phyloP scores from a whole-genome alignment of 2,113 vertebrate species.

The Syrrhaptes paradoxus region DNA sequence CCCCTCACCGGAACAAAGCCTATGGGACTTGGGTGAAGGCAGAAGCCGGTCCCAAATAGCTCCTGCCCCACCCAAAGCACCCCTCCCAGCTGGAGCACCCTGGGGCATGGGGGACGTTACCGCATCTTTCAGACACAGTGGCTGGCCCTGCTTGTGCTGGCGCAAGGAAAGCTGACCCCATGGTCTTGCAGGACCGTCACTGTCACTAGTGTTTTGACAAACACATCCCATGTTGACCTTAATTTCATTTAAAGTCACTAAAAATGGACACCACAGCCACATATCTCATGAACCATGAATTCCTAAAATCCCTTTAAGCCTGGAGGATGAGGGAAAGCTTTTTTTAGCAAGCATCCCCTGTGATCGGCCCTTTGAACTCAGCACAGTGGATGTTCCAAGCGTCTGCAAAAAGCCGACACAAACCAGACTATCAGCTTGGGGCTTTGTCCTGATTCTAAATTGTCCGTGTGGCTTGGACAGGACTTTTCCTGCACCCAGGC shows the following conservation, averaged over 20 bases:
- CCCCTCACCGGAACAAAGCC: background rate
- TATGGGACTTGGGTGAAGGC: background rate
- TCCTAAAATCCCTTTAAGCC: conserved; percentile 52
- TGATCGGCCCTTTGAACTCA: conserved; percentile 28
- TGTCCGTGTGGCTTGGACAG: background rate
- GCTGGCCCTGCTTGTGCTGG: background rate
- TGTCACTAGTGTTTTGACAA: background rate
- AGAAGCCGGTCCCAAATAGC: background rate
- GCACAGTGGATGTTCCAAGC: background rate
- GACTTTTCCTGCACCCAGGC: background rate
- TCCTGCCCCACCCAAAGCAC: background rate
- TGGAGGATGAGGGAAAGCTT: conserved; percentile 39
- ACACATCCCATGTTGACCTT: conserved; percentile 11
- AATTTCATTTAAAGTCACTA: conserved; percentile 54
- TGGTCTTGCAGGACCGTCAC: background rate
- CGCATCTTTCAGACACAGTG: background rate
- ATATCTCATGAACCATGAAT: conserved; percentile 12
- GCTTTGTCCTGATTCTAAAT: background rate
- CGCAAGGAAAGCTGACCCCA: background rate
- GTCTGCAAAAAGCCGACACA: background rate
- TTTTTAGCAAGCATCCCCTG: conserved; percentile 1
- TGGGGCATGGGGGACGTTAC: background rate
- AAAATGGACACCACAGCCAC: conserved; percentile 12
- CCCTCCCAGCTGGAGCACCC: background rate
- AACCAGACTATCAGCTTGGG: background rate